Evolutionary conservation across 2,113 vertebrate species (phyloP).

Genomic region (Dipodomys stephensi): DNA sequence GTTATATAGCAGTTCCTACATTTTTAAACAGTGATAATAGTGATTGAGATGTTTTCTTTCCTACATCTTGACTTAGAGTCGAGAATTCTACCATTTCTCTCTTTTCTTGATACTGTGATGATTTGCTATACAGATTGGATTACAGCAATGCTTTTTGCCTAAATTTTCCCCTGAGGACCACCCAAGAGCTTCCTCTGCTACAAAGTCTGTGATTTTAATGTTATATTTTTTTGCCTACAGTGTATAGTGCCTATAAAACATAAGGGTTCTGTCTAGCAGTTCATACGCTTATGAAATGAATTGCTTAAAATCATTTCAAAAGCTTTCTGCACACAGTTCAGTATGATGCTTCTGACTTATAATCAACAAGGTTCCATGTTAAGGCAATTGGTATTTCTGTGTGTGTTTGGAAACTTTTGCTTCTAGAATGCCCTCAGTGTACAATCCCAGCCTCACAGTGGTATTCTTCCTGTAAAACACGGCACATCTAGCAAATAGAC

Average conservation of each 20-base stretch:
- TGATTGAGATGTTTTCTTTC: neutral
- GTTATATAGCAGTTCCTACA: neutral
- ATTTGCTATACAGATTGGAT: conserved; percentile 64
- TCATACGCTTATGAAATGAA: conserved; percentile 54
- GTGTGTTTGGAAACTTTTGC: neutral
- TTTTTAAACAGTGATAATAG: neutral
- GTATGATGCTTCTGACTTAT: conserved; percentile 15
- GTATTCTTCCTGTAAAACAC: neutral
- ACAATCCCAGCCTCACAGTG: no score
- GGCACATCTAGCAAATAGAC: neutral
- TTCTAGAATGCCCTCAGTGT: neutral
- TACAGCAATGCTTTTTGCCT: conserved; percentile 58
- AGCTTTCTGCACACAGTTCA: conserved; percentile 22
- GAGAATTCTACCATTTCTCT: conserved; percentile 40
- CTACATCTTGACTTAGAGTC: neutral
- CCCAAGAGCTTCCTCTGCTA: conserved; percentile 59
- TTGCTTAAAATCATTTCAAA: conserved; percentile 60
- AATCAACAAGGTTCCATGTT: neutral
- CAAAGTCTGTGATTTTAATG: conserved; percentile 41
- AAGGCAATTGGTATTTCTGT: neutral
- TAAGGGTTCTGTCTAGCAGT: conserved; percentile 4
- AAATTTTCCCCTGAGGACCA: conserved; percentile 63
- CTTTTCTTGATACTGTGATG: conserved; percentile 1
- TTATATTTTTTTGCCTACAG: conserved; percentile 53
- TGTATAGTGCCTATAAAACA: conserved; percentile 50